Base-by-base conservation (phyloP, 2,797 vertebrate genomes). In the Sebastes minor region DNA sequence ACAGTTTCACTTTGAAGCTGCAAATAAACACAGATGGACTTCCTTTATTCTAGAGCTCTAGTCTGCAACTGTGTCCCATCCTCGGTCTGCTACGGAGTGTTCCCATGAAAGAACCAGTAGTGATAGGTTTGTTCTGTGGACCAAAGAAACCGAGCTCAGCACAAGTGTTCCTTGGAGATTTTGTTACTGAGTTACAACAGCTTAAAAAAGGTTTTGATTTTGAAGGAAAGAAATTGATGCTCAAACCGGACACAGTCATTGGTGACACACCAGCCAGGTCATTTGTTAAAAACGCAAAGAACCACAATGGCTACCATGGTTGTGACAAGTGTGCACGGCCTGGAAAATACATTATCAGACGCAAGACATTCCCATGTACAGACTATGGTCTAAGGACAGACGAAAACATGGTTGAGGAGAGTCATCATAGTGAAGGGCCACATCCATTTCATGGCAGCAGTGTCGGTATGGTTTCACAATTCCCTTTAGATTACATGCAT, bases 21-120 rank as follows among this genome's bases (percentile, higher is more conserved):
- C 74, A 86, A 65, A 80, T 81, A 35, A 83, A 80, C 33, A 76
- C 69, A 11, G 82, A 86, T 84, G 81, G 78, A 32, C 38, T 68
- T 28, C 68, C 65, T 23, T 56, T 81, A 57, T 81, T 83, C 11
- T 83, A 76, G 30, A 88, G 75, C 25, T 63, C 49, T 56, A 69
- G 22, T 57, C 2, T 59, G 25, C 63, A 82, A 42, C 27, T 77
- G 28, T 64, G 52, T 18, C 64, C 52, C 14, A 64, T 74, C 18
- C 35, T 74, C 13, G 75, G 65, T 16, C 65, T 83, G 4, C 20
- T 74, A 4, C 3, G 61, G 23, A 76, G 23, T 67, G 30, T 70
- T 23, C 75, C 59, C 3, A 74, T 71, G 59, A 66, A 71, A 38
- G 59, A 78, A 52, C 65, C 80, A n/a, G 68, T 72, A 5, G 30